Evolutionary conservation across 2,888 invertebrate genomes (phyloP), one percentile per base, ranked within the genome.

Genomic region (Calameuta pallipes): DNA sequence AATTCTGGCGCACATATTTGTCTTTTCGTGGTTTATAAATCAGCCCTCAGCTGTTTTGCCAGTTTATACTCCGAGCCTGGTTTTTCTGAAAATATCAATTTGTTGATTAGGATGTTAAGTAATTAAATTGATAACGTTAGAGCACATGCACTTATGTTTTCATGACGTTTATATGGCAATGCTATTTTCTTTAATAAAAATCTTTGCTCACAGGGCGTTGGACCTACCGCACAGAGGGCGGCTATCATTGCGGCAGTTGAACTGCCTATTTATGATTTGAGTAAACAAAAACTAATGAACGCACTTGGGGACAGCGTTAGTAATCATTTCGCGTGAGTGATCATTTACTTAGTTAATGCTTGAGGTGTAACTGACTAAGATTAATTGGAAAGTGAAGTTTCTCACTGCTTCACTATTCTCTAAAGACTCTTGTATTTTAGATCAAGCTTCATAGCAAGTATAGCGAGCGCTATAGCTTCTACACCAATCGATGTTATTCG

Each of bases 181-280:
- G 41, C 1, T 41, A 15, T 15, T 41, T 41, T 41, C 6, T 23
- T 41, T 56, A 56, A 56, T 6, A 9, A 23, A 56, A 23, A 56
- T 56, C 1, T 56, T 56, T 15, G 56, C 56, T 2, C 56, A 9
- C 92, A 97, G 95, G 98, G 98, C 82, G 98, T 98, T 80, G 96
- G 96, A 35, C 97, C 98, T 30, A 98, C 98, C 76, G 96, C 97
- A 76, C 98, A 98, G 93, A 94, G 98, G 89, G 98, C 98, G 68
- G 98, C 97, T 15, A 94, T 98, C 70, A 97, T 98, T 89, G 98
- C 98, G 70, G 98, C 97, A 23, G 98, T 98, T 74, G 98, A 98
- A 93, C 93, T 98, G 89, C 98, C 98, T 69, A 97, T 96, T 73
- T 98, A 98, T 92, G 98, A 98, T 93, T 95, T 96, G 85, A 95